Conservation (phyloP, 1,140 invertebrate species). For the Ladona fulva region DNA sequence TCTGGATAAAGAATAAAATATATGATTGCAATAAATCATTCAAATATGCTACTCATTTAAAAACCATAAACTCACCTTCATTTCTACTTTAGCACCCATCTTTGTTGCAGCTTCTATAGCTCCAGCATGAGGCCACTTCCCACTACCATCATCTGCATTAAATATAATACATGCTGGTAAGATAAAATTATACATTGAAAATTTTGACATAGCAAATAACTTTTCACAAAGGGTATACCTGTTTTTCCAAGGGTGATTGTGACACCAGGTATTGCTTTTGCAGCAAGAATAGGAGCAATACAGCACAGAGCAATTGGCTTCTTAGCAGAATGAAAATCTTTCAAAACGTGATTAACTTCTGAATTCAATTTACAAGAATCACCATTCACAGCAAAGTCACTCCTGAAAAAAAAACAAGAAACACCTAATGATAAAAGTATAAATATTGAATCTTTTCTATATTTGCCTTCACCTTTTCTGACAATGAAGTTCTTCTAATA, state of each 20-base stretch:
- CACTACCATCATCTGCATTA: conserved; percentile 32
- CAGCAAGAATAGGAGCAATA: conserved; percentile 48
- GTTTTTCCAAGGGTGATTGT: conserved; percentile 47
- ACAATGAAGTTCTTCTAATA: too few relatives aligned
- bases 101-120: conserved; percentile 40
- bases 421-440: background rate
- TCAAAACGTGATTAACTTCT: conserved; percentile 42
- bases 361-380: conserved; percentile 40
- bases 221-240: conserved; percentile 21
- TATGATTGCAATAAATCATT: too few relatives aligned
- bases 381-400: conserved; percentile 47
- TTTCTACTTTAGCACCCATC: conserved; percentile 43
- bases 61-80: conserved; percentile 35
- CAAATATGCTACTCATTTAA: background rate
- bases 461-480: too few relatives aligned
- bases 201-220: too few relatives aligned
- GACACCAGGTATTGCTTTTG: conserved; percentile 41
- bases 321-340: conserved; percentile 43
- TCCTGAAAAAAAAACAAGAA: conserved; percentile 34
- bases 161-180: conserved; percentile 14
- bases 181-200: too few relatives aligned
- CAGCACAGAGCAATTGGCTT: conserved; percentile 52
- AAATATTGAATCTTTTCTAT: background rate
- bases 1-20: too few relatives aligned
- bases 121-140: conserved; percentile 48